Base-by-base conservation (phyloP, 2,113 vertebrate genomes). In the Ammodytes dubius region DNA sequence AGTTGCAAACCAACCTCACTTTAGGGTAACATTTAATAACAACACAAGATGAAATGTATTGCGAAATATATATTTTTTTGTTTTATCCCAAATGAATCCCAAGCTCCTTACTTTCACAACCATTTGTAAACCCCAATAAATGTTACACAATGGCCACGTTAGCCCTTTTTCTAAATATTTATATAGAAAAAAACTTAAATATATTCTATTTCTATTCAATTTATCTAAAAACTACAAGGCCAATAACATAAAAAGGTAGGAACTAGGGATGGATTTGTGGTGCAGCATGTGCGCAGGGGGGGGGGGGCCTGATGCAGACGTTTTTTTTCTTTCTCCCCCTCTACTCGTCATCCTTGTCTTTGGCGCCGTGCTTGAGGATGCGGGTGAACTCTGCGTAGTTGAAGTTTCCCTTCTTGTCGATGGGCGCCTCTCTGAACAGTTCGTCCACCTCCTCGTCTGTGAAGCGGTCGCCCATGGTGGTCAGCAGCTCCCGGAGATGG, bases 301-400 rank as follows among this genome's bases (percentile, higher is more conserved):
- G 63, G 43, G 70, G 74, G 54, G 73, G 19, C 39, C 46, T 0
- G 43, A 75, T 50, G 74, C 59, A 56, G 79, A 27, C 2, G 27
- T 27, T 27, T 27, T 27, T 27, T 27, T 27, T n/a, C 2, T 2
- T 39, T 47, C 14, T 13, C 45, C 50, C 14, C n/a, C 15, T 81
- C 88, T 95, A 96, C 79, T 95, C 94, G 47, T 95, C 95, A n/a
- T 96, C 95, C 82, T 95, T 95, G 78, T 95, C 95, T 79, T 96
- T 99, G 92, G 98, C 98, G 0, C 98, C 98, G 0, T 99, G 98
- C 87, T 99, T 99, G 86, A 99, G 96, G 90, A 99, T 99, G 91
- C 98, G 98, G 49, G 98, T 99, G 95, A 99, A 99, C 91, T 99
- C 98, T 47, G 97, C 97, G 0, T 99, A 99, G 94, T 99, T 99